Percentiles rank a stretch among this genome's conserved stretches.
phyloP scores from a whole-genome alignment of 2,113 vertebrate species.

The Tenrec ecaudatus region DNA sequence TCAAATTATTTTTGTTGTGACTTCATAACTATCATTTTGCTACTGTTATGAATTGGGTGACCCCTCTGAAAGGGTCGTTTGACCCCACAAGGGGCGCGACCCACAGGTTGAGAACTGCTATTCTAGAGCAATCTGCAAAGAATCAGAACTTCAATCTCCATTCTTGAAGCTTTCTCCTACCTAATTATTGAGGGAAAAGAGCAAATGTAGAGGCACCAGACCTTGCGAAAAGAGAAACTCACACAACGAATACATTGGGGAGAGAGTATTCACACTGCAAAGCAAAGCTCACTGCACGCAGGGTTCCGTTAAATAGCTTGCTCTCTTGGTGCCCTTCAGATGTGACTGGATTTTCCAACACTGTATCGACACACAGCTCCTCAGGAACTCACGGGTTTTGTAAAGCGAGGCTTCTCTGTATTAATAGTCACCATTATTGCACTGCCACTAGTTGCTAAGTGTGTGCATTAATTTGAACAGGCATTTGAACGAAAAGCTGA shows the following conservation, averaged over 20 bases:
- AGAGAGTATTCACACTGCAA: not conserved
- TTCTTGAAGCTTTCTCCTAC: not conserved
- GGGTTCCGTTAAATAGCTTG: conserved; percentile 65
- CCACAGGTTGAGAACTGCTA: too few species aligned
- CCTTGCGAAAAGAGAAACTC: conserved; percentile 30
- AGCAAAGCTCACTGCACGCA: not conserved
- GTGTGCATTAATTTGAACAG: conserved; percentile 37
- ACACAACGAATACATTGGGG: conserved; percentile 17
- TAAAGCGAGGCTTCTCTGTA: conserved; percentile 44
- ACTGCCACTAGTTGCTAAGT: not conserved
- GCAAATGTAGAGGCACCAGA: not conserved
- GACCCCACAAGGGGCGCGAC: too few species aligned
- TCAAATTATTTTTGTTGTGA: too few species aligned
- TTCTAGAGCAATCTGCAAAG: conserved; percentile 40
- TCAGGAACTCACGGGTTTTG: conserved; percentile 57
- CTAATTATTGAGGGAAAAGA: conserved; percentile 11
- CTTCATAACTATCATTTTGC: too few species aligned
- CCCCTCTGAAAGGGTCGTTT: too few species aligned
- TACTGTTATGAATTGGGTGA: too few species aligned
- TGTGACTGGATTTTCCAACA: conserved; percentile 74
- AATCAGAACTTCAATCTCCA: conserved; percentile 32
- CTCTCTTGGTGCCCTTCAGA: conserved; percentile 57
- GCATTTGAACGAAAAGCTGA: conserved; percentile 28
- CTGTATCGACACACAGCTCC: conserved; percentile 55
- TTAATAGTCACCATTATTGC: conserved; percentile 39